Conservation (phyloP, 2,888 invertebrate genomes). For the Cantharis flavilabris region DNA sequence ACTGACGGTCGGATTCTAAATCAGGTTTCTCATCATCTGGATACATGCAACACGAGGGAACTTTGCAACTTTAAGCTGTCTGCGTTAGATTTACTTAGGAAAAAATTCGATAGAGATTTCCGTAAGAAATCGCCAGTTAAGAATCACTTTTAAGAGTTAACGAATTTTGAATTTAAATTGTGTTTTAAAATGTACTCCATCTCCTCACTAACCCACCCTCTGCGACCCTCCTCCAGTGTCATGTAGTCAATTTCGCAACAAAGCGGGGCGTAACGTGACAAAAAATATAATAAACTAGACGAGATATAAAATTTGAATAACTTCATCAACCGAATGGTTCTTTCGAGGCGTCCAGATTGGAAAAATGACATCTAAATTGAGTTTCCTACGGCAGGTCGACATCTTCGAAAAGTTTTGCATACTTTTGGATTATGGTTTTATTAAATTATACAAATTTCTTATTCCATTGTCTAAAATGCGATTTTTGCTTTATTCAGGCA, state of each 20-base stretch:
- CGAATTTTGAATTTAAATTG: constrained; percentile 29
- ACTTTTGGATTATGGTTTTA: constrained; percentile 39
- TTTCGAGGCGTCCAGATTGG: constrained; percentile 33
- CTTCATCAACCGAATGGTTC: constrained; percentile 35
- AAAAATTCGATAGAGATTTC: neutral
- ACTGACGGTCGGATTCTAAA: constrained; percentile 33
- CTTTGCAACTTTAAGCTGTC: neutral
- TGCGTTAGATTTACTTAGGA: neutral
- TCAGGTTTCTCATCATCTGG: constrained; percentile 25
- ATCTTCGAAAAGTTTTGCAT: constrained; percentile 33
- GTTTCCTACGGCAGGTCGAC: constrained; percentile 32
- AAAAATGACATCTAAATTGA: constrained; percentile 36
- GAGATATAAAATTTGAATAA: constrained; percentile 37
- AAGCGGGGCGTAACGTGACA: constrained; percentile 31
- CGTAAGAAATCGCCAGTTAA: neutral
- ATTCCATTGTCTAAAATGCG: constrained; percentile 28
- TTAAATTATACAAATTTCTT: constrained; percentile 38
- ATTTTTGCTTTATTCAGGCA: constrained; percentile 24
- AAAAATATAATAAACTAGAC: constrained; percentile 33
- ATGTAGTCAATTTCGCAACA: constrained; percentile 27
- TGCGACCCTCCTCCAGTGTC: constrained; percentile 8
- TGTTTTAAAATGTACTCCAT: constrained; percentile 17
- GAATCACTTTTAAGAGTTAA: neutral
- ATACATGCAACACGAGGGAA: constrained; percentile 8
- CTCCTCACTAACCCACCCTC: neutral